phyloP scores from a whole-genome alignment of 2,888 invertebrate species.

The Dexiosoma caninum region DNA sequence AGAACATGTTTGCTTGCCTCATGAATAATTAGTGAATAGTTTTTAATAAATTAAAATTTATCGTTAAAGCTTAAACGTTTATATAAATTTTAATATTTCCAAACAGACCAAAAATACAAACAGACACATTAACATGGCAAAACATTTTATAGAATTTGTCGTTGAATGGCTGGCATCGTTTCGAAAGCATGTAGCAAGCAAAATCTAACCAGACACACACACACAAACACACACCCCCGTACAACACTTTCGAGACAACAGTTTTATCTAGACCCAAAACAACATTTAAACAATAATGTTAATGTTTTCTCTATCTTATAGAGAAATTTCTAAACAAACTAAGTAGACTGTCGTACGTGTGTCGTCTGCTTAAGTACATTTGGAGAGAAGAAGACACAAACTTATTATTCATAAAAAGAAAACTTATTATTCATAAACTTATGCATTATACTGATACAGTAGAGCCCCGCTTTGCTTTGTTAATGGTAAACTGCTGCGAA shows the following conservation, averaged over 20 bases:
- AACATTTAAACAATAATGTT: conserved; percentile 53
- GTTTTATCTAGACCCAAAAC: conserved; percentile 51
- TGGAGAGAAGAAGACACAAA: conserved; percentile 16
- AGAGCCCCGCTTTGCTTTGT: too few relatives aligned
- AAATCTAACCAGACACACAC: conserved; percentile 56
- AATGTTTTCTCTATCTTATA: conserved; percentile 26
- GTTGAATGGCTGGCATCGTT: not conserved
- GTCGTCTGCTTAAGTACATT: not conserved
- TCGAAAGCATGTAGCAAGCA: not conserved
- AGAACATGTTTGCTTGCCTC: conserved; percentile 1
- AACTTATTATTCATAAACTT: conserved; percentile 63
- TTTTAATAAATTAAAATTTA: conserved; percentile 55
- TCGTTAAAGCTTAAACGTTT: conserved; percentile 48
- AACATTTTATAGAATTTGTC: not conserved
- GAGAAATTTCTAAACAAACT: not conserved
- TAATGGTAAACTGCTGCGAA: too few relatives aligned
- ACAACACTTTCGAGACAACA: conserved; percentile 7
- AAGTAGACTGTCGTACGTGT: not conserved
- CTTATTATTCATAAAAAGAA: conserved; percentile 64
- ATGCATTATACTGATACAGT: conserved; percentile 55
- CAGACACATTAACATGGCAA: not conserved
- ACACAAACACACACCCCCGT: too few relatives aligned
- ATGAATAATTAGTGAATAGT: conserved; percentile 45
- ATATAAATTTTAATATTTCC: conserved; percentile 28
- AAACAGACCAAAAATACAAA: not conserved